These are phyloP conservation scores for Aramus guarauna DNA, from an alignment of 2,113 vertebrate species.

Conservation along the genomic window DNA sequence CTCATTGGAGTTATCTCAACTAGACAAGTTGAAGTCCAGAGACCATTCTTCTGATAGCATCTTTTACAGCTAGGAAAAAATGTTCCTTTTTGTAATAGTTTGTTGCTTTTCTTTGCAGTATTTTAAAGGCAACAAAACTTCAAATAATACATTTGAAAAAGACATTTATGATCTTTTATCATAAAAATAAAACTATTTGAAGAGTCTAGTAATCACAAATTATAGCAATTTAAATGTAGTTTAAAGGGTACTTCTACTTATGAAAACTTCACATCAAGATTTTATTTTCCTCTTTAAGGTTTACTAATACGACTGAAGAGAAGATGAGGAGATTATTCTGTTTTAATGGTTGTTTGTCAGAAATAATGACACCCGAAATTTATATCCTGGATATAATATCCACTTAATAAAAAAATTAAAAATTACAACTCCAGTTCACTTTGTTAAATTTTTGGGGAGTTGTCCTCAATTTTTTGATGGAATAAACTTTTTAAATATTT, in stretches of 20 bases:
- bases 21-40: background rate
- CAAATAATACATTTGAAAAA: background rate
- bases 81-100: background rate
- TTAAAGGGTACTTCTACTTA: background rate
- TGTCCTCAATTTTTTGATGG: background rate
- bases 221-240: background rate
- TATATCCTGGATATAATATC: background rate
- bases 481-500: background rate
- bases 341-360: background rate
- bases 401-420: background rate
- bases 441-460: accelerated
- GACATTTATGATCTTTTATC: background rate
- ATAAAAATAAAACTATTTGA: background rate
- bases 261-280: background rate
- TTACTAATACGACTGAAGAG: background rate
- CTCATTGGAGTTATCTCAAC: background rate
- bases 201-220: background rate
- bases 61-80: background rate
- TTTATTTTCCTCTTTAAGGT: background rate
- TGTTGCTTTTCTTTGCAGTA: background rate
- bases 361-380: background rate
- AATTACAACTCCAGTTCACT: background rate
- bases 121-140: background rate
- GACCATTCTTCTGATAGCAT: background rate
- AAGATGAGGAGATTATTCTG: background rate